Evolutionary conservation across 2,888 invertebrate species (phyloP), one percentile per base, ranked within the genome.

Genomic region (Andricus quercusramuli): DNA sequence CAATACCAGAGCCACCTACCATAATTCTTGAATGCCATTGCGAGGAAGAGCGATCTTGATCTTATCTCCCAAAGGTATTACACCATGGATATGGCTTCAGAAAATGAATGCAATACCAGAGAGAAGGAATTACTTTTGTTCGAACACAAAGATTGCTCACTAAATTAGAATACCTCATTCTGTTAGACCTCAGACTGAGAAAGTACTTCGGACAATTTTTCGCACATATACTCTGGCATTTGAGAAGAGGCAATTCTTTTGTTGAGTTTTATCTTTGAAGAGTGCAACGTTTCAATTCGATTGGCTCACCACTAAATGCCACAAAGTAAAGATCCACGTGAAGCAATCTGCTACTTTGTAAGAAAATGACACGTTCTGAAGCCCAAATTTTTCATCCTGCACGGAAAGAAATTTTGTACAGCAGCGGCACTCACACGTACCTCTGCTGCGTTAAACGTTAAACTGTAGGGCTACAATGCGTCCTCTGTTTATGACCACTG

Each of bases 41-140:
- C 32, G 32, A 51, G 56, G 32, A 74, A 74, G 56, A 51, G 56
- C 32, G 56, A 74, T 74, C 74, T 56, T 74, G 74, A 74, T 74
- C n/a, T 74, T 74, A 74, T 74, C 74, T 74, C 32, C 32, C 32
- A 59, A 51, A 74, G 51, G 74, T 74, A 70, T 51, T 70, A 70
- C 70, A 47, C 70, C 51, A 51, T 70, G 70, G 44, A 70, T 70
- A 74, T 74, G 51, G 20, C 51, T 74, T 74, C 32, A 59, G 56
- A 56, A 74, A 74, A 37, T 56, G 59, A 74, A 74, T 56, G 56
- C 56, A 59, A 74, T 56, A 56, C 56, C 32, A n/a, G 20, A 74
- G 29, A 70, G 17, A 51, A 20, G 17, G 32, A 70, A 74, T 74
- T n/a, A 74, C 32, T 74, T 74, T 74, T 74, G 51, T 37, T 56